phyloP scores from a whole-genome alignment of 2,113 vertebrate genomes.

The Cyanoderma ruficeps region DNA sequence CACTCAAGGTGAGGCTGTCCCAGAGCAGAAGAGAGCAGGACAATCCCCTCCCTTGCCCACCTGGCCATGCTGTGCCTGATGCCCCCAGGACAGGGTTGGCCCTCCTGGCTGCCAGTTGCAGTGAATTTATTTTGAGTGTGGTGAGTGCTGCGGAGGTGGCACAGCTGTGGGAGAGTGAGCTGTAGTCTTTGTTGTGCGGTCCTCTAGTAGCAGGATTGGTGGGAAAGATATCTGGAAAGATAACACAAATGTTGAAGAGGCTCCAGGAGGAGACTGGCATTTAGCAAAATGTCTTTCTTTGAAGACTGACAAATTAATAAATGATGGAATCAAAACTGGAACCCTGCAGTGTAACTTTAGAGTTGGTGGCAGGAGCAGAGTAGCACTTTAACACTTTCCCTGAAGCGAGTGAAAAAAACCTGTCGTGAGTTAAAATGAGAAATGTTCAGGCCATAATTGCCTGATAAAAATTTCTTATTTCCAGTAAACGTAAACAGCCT shows the following conservation, averaged over 20 bases:
- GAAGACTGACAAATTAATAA: slow-evolving; percentile 50
- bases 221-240: background rate
- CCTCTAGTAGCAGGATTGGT: background rate
- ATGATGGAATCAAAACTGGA: slow-evolving; percentile 28
- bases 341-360: slow-evolving; percentile 31
- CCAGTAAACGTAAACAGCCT: background rate
- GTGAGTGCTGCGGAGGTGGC: background rate
- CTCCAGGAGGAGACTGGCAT: background rate
- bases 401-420: background rate
- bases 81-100: rapidly evolving
- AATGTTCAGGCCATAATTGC: background rate
- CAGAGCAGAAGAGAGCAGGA: rapidly evolving
- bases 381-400: slow-evolving; percentile 39
- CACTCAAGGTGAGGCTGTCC: rapidly evolving
- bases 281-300: slow-evolving; percentile 37
- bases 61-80: background rate
- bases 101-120: background rate
- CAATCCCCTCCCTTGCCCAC: rapidly evolving
- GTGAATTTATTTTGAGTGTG: background rate
- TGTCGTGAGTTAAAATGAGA: background rate
- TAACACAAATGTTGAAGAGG: background rate
- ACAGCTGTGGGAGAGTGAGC: background rate
- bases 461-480: background rate
- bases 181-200: background rate
- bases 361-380: slow-evolving; percentile 3